A percentile compares a stretch with the other conserved stretches of the same genome.
phyloP scores from a whole-genome alignment of 2,888 invertebrate genomes.

The Limnephilus lunatus region DNA sequence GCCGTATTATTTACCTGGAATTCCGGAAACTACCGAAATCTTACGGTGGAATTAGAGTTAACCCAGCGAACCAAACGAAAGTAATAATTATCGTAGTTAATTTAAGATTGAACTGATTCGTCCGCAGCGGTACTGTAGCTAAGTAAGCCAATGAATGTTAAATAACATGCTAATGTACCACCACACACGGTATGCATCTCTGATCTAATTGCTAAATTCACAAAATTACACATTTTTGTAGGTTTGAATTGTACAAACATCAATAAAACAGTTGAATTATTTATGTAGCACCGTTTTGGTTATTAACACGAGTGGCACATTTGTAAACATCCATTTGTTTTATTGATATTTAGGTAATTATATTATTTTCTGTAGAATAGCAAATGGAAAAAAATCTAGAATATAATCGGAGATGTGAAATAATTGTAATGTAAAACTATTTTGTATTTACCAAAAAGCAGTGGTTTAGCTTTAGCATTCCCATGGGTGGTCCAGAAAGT shows the following conservation, averaged over 20 bases:
- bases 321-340: not conserved
- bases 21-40: not conserved
- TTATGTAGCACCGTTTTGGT: not conserved
- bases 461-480: too few species aligned
- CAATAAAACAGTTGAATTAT: not conserved
- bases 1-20: not conserved
- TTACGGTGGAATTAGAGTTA: constrained; percentile 7
- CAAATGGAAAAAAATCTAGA: too few species aligned
- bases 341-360: not conserved
- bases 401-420: too few species aligned
- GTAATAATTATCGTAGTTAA: constrained; percentile 17
- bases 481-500: too few species aligned
- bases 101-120: constrained; percentile 23
- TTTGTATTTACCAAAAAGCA: too few species aligned
- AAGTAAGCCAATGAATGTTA: constrained; percentile 51
- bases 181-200: not conserved
- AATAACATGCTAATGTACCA: constrained; percentile 8
- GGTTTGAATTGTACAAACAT: not conserved
- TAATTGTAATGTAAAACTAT: too few species aligned
- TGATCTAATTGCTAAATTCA: not conserved
- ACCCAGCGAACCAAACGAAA: constrained; percentile 31
- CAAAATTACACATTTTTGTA: not conserved
- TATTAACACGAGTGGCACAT: not conserved
- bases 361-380: not conserved
- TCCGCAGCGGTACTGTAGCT: constrained; percentile 37